Percentiles rank a stretch among this genome's conserved stretches.
Conservation (phyloP, 2,888 invertebrate genomes). For the Minunthozetes semirufus region DNA sequence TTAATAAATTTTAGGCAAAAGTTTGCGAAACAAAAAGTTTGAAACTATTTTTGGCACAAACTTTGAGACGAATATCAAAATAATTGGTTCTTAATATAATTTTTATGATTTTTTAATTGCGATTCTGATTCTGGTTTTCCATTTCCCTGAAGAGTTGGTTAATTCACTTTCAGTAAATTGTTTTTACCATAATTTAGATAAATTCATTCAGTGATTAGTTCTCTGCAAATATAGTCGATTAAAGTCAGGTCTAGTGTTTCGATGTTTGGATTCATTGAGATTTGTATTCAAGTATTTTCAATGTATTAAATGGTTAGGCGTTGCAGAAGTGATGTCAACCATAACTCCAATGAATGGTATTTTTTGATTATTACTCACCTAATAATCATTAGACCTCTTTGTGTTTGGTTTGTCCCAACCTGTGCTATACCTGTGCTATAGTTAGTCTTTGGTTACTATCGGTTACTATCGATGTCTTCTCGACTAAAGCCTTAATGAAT, state of each 20-base stretch:
- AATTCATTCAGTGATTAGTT: not conserved
- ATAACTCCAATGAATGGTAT: slow-evolving; percentile 5
- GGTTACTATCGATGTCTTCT: not conserved
- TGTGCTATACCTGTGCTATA: not conserved
- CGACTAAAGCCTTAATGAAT: not conserved
- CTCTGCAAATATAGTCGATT: not conserved
- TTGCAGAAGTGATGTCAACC: not conserved
- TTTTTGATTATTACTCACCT: slow-evolving; percentile 25
- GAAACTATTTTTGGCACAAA: too few relatives aligned
- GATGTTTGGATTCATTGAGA: not conserved
- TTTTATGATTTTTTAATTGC: too few relatives aligned
- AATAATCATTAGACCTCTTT: not conserved
- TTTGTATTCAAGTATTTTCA: not conserved
- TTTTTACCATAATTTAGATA: slow-evolving; percentile 5
- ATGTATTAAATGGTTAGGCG: slow-evolving; percentile 14
- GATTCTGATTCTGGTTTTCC: too few relatives aligned
- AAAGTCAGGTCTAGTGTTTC: not conserved
- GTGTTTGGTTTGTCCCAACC: not conserved
- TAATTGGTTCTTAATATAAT: too few relatives aligned
- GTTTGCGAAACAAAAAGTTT: too few relatives aligned
- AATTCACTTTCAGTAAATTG: not conserved
- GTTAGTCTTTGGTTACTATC: not conserved
- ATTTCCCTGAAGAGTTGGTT: too few relatives aligned
- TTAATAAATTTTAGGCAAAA: too few relatives aligned
- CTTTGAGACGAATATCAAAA: too few relatives aligned